Conservation (phyloP, 1,140 invertebrate species). For the Venturia canescens region DNA sequence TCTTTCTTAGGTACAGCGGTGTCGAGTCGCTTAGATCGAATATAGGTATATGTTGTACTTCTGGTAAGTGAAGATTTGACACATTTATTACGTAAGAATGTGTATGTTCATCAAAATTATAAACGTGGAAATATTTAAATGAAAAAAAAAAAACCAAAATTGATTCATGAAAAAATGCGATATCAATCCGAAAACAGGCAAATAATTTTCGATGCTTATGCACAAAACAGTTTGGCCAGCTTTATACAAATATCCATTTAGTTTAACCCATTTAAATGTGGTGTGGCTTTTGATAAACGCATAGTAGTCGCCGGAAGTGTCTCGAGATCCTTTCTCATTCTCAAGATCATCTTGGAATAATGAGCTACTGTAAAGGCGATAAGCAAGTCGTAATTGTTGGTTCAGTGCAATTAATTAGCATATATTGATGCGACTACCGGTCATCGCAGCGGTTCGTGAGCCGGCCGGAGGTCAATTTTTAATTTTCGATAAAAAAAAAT, state of each 20-base stretch:
- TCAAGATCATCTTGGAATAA: constrained; percentile 1
- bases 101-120: not conserved
- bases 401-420: not conserved
- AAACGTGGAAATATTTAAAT: not conserved
- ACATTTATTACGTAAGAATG: not conserved
- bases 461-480: too few species aligned
- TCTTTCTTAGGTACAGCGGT: not conserved
- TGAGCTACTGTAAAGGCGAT: not conserved
- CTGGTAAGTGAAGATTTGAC: not conserved
- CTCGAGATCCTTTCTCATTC: constrained; percentile 7
- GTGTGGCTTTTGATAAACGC: not conserved
- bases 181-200: not conserved
- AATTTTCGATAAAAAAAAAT: too few species aligned
- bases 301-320: constrained; percentile 3
- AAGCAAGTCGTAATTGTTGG: constrained; percentile 1
- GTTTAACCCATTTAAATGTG: constrained; percentile 1
- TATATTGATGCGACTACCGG: constrained; percentile 16
- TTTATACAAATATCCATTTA: not conserved
- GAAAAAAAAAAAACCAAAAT: not conserved
- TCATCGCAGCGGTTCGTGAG: not conserved
- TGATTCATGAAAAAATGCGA: not conserved
- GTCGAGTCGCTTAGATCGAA: not conserved
- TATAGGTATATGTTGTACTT: not conserved
- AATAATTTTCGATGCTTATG: constrained; percentile 1
- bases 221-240: not conserved